These are phyloP conservation scores for Phoxinus phoxinus DNA, from an alignment of 2,113 vertebrate genomes.

Conservation along the genomic window DNA sequence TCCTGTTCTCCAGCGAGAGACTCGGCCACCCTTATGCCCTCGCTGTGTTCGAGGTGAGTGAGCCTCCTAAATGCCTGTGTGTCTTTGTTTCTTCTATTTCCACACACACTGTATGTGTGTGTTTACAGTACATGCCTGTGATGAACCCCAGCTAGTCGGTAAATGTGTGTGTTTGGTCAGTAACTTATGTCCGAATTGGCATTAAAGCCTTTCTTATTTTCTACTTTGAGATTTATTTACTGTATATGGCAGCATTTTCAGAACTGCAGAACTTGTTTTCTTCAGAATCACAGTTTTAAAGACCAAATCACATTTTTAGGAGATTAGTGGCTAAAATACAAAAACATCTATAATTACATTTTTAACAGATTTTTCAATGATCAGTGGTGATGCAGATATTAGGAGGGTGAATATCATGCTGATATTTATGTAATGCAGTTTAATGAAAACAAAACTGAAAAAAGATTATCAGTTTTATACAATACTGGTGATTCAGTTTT, in stretches of 20 bases:
- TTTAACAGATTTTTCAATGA: neutral
- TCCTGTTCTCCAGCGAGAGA: conserved; percentile 85
- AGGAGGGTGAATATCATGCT: neutral
- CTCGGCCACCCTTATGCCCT: conserved; percentile 93
- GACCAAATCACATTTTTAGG: neutral
- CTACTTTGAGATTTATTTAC: neutral
- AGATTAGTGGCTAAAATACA: neutral
- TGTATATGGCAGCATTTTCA: neutral
- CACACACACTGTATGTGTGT: neutral
- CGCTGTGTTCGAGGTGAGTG: conserved; percentile 93
- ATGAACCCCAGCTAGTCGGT: neutral
- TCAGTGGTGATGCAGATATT: neutral
- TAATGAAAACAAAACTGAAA: neutral
- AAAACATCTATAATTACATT: too few relatives aligned
- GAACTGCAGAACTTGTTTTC: neutral
- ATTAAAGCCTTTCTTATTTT: neutral
- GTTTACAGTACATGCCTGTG: conserved; percentile 5
- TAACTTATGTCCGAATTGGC: neutral
- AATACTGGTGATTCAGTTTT: neutral
- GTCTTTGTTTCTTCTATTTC: neutral
- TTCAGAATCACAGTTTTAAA: neutral
- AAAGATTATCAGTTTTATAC: neutral
- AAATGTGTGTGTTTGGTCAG: neutral
- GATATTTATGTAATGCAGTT: neutral
- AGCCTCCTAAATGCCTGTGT: neutral